Evolutionary conservation across 2,888 invertebrate species (phyloP).

Genomic region (Abscondita cerata): DNA sequence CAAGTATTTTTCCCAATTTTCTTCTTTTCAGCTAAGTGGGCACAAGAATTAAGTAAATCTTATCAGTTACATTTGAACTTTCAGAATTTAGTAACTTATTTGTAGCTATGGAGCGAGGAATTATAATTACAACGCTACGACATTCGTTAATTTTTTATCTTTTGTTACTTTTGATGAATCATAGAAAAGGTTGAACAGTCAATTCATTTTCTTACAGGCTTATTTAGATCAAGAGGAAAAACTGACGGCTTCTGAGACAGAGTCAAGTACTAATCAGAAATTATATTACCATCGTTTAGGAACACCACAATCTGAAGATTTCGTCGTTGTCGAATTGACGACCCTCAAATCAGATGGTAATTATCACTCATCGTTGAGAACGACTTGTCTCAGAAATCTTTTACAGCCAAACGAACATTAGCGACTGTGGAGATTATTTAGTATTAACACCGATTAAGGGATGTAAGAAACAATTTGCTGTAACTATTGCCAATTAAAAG

Average conservation of each 20-base stretch:
- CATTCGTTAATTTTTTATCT: too few relatives aligned
- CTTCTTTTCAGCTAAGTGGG: too few relatives aligned
- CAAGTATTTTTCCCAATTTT: too few relatives aligned
- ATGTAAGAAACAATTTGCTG: conserved; percentile 65
- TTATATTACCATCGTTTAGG: conserved; percentile 91
- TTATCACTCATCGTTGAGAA: too few relatives aligned
- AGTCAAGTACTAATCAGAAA: conserved; percentile 88
- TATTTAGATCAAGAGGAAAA: conserved; percentile 83
- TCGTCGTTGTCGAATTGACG: conserved; percentile 87
- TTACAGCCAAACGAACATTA: conserved; percentile 81
- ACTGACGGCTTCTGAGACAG: conserved; percentile 92
- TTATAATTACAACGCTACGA: too few relatives aligned
- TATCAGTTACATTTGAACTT: too few relatives aligned
- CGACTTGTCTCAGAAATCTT: too few relatives aligned
- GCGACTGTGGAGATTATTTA: conserved; percentile 91
- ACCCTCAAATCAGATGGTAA: conserved; percentile 92
- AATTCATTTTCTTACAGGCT: conserved; percentile 63
- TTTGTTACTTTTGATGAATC: too few relatives aligned
- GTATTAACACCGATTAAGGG: conserved; percentile 84
- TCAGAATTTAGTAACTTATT: neutral
- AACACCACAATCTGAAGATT: conserved; percentile 85
- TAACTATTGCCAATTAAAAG: conserved; percentile 76
- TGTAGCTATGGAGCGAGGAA: too few relatives aligned
- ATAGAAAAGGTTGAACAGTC: too few relatives aligned
- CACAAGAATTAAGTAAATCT: too few relatives aligned